A percentile compares a stretch with the other conserved stretches of the same genome.
These are phyloP conservation scores for Sebastes oblongus DNA, from an alignment of 2,797 vertebrate genomes.

Conservation along the genomic window DNA sequence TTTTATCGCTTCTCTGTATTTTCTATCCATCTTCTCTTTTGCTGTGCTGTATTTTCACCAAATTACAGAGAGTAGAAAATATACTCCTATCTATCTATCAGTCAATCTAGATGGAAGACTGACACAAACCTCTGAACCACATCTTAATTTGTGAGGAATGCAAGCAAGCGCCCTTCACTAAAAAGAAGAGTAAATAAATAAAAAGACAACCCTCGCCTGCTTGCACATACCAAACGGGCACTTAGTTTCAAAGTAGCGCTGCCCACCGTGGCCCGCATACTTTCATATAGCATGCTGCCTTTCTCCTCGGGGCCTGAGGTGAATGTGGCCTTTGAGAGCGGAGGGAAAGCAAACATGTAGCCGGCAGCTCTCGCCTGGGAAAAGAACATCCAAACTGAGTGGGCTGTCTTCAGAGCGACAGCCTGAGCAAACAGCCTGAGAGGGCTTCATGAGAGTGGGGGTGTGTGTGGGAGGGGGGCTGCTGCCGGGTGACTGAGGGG, in stretches of 20 bases:
- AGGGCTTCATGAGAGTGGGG: slow-evolving; percentile 52
- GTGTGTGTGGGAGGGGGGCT: neutral
- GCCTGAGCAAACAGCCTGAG: slow-evolving; percentile 79
- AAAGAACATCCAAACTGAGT: slow-evolving; percentile 77
- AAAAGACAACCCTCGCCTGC: slow-evolving; percentile 41
- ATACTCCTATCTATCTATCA: neutral
- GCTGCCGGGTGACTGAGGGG: slow-evolving; percentile 26
- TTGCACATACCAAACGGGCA: slow-evolving; percentile 53
- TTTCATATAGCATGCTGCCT: slow-evolving; percentile 54
- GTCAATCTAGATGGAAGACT: neutral
- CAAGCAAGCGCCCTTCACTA: neutral
- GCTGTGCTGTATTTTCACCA: neutral
- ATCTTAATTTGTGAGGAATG: slow-evolving; percentile 43
- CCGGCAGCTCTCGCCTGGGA: slow-evolving; percentile 75
- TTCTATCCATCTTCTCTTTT: neutral
- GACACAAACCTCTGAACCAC: neutral
- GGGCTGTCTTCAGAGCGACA: slow-evolving; percentile 71
- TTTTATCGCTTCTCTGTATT: slow-evolving; percentile 1
- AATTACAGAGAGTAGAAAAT: neutral
- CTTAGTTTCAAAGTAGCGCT: slow-evolving; percentile 62
- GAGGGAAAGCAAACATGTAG: slow-evolving; percentile 77
- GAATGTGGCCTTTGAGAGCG: slow-evolving; percentile 77
- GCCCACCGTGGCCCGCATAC: slow-evolving; percentile 46
- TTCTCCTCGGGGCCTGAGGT: slow-evolving; percentile 60
- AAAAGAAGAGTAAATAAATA: slow-evolving; percentile 52